Conservation (phyloP, 2,113 vertebrate genomes). For the Verasper variegatus region DNA sequence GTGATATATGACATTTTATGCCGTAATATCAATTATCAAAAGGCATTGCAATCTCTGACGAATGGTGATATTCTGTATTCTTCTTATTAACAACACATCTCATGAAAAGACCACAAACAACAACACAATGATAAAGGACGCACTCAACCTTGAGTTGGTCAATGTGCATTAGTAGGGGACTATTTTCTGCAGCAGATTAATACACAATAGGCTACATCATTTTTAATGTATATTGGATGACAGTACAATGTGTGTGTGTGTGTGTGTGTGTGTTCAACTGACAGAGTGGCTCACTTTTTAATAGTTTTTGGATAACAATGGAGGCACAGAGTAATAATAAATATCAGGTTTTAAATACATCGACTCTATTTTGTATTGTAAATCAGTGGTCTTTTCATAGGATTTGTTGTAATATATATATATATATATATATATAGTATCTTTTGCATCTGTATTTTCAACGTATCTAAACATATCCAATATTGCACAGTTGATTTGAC, state of each 20-base stretch:
- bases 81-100: neutral
- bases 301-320: neutral
- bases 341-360: neutral
- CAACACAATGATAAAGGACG: neutral
- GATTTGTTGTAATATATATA: neutral
- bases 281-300: neutral
- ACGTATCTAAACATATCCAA: neutral
- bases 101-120: too few relatives aligned
- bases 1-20: neutral
- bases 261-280: too few relatives aligned
- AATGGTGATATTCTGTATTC: neutral
- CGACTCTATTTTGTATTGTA: too few relatives aligned
- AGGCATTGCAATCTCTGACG: neutral
- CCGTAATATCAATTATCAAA: neutral
- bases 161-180: too few relatives aligned
- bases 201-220: too few relatives aligned
- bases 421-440: too few relatives aligned
- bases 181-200: too few relatives aligned
- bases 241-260: neutral
- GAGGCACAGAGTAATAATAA: neutral
- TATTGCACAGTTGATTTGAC: neutral
- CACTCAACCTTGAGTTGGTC: neutral
- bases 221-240: too few relatives aligned
- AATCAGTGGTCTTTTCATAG: neutral
- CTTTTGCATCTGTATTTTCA: too few relatives aligned